Evolutionary conservation across 2,888 invertebrate genomes (phyloP).

Genomic region (Lasiommata megera): DNA sequence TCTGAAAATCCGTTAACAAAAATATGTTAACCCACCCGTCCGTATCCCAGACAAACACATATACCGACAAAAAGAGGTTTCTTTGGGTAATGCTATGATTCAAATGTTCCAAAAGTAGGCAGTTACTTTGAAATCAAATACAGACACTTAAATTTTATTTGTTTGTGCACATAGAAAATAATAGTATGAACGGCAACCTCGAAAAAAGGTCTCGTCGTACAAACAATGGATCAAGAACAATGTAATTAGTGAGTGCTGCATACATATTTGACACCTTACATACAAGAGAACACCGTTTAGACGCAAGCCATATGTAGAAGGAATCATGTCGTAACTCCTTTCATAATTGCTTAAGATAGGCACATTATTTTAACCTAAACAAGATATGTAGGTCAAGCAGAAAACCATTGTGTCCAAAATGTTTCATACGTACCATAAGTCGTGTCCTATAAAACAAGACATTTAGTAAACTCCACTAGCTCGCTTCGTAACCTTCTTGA

Average conservation of each 20-base stretch:
- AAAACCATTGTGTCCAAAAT: constrained; percentile 18
- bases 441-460: constrained; percentile 19
- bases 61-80: too few relatives aligned
- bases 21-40: too few relatives aligned
- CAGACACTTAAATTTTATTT: too few relatives aligned
- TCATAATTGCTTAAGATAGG: constrained; percentile 18
- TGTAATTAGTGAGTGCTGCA: constrained; percentile 48
- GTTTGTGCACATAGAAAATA: background rate
- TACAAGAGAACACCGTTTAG: constrained; percentile 24
- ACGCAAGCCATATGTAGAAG: constrained; percentile 13
- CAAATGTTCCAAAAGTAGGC: too few relatives aligned
- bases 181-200: constrained; percentile 2
- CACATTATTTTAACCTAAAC: constrained; percentile 27
- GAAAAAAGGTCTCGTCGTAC: constrained; percentile 18
- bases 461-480: constrained; percentile 2
- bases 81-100: too few relatives aligned
- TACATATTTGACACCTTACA: constrained; percentile 41
- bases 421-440: constrained; percentile 25
- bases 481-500: background rate
- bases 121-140: too few relatives aligned
- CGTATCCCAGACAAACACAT: too few relatives aligned
- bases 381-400: constrained; percentile 38
- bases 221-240: constrained; percentile 58
- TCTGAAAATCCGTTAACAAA: too few relatives aligned
- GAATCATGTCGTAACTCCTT: constrained; percentile 21